Base-by-base conservation (phyloP, 1,140 invertebrate genomes). In the Drosophila rhopaloa region DNA sequence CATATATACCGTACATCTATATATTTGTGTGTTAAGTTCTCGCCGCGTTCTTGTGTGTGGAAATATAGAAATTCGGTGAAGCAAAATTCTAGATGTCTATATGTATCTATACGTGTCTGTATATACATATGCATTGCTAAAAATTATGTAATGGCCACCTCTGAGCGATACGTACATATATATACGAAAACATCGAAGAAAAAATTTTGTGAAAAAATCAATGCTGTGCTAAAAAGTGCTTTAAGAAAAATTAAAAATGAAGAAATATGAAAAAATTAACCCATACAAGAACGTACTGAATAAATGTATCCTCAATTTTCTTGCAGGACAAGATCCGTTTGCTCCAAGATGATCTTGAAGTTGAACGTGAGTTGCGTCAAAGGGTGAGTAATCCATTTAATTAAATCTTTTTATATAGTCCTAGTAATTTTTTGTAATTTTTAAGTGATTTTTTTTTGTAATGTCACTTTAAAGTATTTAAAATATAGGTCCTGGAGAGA, bases 311-410 rank as follows among this genome's bases (percentile, higher is more conserved):
- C 65, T 57, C 50, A 55, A 75, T 80, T 84, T 81, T 92, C 81
- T 96, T 97, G 93, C 95, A 98, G 98, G 98, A 99, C 94, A 98
- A 98, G 95, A 98, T 99, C 93, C 97, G 98, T 93, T 97, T 99
- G 91, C 95, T 99, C 90, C 97, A 98, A 92, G 98, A 99, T 95
- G 98, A 99, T 95, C 95, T 99, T 94, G 98, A 99, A 95, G 96
- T 96, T 93, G 98, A 99, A 95, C 96, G 98, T 93, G 98, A 99
- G 94, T 95, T 99, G 93, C 96, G 98, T 94, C 96, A 98, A 95
- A 97, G 98, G 95, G 98, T 99, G 95, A 97, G 96, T 91, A 63
- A 47, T 53, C 10, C 8, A 50, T 8, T 1, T 2, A 32, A 47
- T 9, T 6, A 24, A 58, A 29, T 19, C 2, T 7, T 13, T 11